These are phyloP conservation scores for Sterrhoptilus dennistouni DNA, from an alignment of 2,113 vertebrate genomes.

Conservation along the genomic window DNA sequence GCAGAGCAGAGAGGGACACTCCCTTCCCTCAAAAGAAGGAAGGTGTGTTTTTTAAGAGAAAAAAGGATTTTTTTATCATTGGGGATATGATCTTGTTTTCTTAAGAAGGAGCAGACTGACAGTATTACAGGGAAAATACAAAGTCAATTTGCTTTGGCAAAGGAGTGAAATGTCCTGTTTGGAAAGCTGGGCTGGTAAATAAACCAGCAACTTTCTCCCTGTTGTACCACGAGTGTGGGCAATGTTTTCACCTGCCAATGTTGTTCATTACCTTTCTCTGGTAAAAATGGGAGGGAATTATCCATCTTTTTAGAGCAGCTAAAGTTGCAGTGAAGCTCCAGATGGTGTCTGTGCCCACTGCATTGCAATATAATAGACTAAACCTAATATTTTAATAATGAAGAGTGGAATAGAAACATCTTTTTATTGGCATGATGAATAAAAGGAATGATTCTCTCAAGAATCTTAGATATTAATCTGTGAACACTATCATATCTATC, in stretches of 20 bases:
- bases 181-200: background rate
- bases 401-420: no score
- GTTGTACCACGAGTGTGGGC: fast-evolving
- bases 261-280: background rate
- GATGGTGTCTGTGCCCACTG: background rate
- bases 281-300: background rate
- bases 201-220: background rate
- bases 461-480: background rate
- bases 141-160: background rate
- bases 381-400: background rate
- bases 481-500: background rate
- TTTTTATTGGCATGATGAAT: background rate
- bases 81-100: fast-evolving
- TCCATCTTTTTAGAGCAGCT: background rate
- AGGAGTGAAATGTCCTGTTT: background rate
- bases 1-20: background rate
- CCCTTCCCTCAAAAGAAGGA: no score
- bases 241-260: background rate
- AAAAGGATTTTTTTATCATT: background rate
- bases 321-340: background rate
- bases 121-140: background rate
- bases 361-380: background rate
- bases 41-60: background rate
- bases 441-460: background rate
- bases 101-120: background rate